Evolutionary conservation across 2,797 vertebrate genomes (phyloP).

Genomic region (Nasua narica): DNA sequence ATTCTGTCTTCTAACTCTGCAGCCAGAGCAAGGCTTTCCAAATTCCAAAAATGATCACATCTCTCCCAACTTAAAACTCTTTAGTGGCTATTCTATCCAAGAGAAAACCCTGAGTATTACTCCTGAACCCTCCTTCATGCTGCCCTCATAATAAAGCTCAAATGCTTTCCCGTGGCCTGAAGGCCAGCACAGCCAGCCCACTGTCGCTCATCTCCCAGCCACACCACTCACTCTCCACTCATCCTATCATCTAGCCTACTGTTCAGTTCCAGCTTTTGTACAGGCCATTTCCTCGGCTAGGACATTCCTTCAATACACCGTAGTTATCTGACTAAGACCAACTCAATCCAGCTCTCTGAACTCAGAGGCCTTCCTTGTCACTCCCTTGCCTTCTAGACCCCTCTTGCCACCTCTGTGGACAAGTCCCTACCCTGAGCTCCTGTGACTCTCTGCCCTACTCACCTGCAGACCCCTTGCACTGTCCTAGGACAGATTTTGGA

Average conservation of each 20-base stretch:
- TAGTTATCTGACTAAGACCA: background rate
- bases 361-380: background rate
- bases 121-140: background rate
- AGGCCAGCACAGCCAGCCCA: too few species aligned
- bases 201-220: background rate
- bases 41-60: background rate
- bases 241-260: fast-evolving
- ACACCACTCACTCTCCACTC: background rate
- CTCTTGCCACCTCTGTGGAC: background rate
- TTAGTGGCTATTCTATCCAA: background rate
- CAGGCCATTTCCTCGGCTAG: background rate
- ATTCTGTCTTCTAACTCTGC: background rate
- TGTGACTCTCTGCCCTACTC: background rate
- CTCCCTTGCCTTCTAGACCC: background rate
- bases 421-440: background rate
- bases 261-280: background rate
- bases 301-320: fast-evolving
- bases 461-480: background rate
- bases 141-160: background rate
- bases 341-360: background rate
- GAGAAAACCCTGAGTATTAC: background rate
- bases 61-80: background rate
- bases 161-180: background rate
- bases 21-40: background rate
- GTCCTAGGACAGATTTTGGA: background rate